Base-by-base conservation (phyloP, 2,888 invertebrate species). In the Cylindroiulus punctatus region DNA sequence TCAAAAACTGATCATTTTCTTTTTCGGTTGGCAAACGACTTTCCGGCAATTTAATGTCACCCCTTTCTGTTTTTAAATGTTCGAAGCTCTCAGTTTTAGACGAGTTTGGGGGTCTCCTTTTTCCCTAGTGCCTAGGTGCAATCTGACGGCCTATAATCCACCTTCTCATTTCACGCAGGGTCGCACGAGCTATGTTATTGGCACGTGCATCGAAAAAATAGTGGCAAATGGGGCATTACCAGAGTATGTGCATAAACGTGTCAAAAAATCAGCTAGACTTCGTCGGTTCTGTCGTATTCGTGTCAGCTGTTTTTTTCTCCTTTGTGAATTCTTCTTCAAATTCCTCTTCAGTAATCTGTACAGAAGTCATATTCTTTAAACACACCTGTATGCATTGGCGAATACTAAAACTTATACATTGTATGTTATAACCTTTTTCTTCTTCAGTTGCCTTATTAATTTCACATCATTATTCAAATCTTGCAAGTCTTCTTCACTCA, bases 391-490 rank as follows among this genome's bases (percentile, higher is more conserved):
- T 5, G 22, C 44, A 52, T 57, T 10, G 10, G 22, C 57, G 7
- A 30, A 36, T 85, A 8, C 65, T 57, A 19, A 85, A 8, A 3
- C 2, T 57, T 52, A 7, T 2, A 30, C 81, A n/a, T 32, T 81
- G 30, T 19, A 85, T 12, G 84, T 22, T 84, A n/a, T 81, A 2
- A 93, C 93, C 91, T 97, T 97, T 89, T 95, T 94, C 89, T 94
- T 95, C 90, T 97, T 97, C 0, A 96, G 91, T 89, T 96, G 96
- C 90, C 97, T 98, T 87, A 97, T 93, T 36, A 97, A 92, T 8
- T 95, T 93, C 84, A 96, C 94, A 90, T 98, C 97, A 86, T 87
- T 94, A 10, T 94, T 94, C 84, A 97, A 89, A 89, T 96, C 96
- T 44, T 93, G 93, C 40, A 96, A 90, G 89, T 97, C 96, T 88